Conservation (phyloP, 2,797 vertebrate species). For the Odontamblyopus lacepedii region DNA sequence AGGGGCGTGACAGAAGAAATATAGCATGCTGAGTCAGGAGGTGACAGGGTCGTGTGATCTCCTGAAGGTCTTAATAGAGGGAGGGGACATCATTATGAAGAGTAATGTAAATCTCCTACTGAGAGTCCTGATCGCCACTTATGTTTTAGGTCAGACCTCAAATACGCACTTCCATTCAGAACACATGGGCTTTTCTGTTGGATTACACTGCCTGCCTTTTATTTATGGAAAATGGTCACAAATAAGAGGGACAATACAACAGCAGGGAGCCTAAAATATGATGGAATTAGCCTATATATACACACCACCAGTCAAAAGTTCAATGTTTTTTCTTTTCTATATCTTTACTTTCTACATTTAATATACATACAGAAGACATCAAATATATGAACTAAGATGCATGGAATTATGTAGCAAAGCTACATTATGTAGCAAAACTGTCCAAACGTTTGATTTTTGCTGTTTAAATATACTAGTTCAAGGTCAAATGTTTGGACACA, state of each 20-base stretch:
- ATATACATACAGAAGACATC: too few species aligned
- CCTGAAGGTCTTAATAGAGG: not conserved
- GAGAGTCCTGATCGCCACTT: not conserved
- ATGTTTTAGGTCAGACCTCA: not conserved
- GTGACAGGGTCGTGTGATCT: slow-evolving; percentile 1
- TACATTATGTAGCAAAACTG: too few species aligned
- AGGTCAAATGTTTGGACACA: too few species aligned
- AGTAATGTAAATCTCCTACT: not conserved
- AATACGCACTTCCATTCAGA: not conserved
- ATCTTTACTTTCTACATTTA: too few species aligned
- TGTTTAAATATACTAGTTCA: too few species aligned
- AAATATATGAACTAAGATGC: too few species aligned
- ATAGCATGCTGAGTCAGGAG: slow-evolving; percentile 7
- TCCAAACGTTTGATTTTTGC: too few species aligned
- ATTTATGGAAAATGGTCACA: not conserved
- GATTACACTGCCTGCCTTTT: not conserved
- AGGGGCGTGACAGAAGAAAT: slow-evolving; percentile 8
- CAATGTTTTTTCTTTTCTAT: too few species aligned
- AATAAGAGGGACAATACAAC: not conserved
- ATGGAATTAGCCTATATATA: too few species aligned
- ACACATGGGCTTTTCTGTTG: not conserved
- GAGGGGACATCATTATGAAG: slow-evolving; percentile 6
- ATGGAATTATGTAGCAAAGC: too few species aligned
- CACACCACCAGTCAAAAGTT: too few species aligned
- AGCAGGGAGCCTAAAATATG: not conserved